phyloP scores from a whole-genome alignment of 2,888 invertebrate genomes.

The Troides helena region DNA sequence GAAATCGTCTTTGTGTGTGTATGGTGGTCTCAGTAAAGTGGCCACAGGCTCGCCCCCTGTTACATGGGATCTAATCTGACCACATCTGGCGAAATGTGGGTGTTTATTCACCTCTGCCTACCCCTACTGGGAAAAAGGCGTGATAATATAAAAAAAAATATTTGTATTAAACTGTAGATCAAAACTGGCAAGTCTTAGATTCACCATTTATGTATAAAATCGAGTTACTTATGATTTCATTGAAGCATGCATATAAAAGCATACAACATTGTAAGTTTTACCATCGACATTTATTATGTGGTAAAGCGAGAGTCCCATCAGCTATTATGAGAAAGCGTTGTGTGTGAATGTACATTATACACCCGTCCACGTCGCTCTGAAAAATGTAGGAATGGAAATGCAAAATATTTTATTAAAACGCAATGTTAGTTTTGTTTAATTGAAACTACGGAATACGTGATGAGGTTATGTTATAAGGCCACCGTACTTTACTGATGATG shows the following conservation, averaged over 20 bases:
- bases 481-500: background rate
- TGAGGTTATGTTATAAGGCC: background rate
- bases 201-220: background rate
- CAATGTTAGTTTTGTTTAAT: background rate
- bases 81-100: too few species aligned
- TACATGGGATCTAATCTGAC: too few species aligned
- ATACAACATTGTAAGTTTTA: conserved; percentile 11
- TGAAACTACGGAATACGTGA: background rate
- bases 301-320: conserved; percentile 19
- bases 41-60: too few species aligned
- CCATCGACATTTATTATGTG: conserved; percentile 15
- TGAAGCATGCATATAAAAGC: conserved; percentile 9
- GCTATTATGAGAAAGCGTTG: conserved; percentile 17
- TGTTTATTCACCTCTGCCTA: too few species aligned
- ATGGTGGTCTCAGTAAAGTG: too few species aligned
- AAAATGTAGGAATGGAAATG: conserved; percentile 7
- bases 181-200: background rate
- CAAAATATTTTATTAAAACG: conserved; percentile 15
- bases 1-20: too few species aligned
- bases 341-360: conserved; percentile 3
- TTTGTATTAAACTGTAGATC: background rate
- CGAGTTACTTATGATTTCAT: background rate
- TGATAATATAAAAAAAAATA: too few species aligned
- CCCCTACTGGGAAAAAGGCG: too few species aligned
- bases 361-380: conserved; percentile 5